Evolutionary conservation across 2,888 invertebrate species (phyloP).

Genomic region (Monoplex corrugatus): DNA sequence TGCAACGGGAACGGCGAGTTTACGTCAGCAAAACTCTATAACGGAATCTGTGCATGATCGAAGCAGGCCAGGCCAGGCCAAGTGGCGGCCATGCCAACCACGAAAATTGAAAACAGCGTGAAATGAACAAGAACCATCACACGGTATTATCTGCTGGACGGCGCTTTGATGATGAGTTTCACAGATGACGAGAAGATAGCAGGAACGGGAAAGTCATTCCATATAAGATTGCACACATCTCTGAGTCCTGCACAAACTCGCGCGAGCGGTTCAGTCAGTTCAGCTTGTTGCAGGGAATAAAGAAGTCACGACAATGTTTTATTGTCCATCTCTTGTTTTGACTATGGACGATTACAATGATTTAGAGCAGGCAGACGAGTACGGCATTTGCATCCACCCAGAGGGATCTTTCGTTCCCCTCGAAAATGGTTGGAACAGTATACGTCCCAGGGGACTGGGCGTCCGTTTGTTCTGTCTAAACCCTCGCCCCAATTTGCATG

Average conservation of each 20-base stretch:
- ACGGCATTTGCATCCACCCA: constrained; percentile 8
- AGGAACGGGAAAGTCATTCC: too few species aligned
- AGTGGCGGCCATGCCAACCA: too few species aligned
- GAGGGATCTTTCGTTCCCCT: not conserved
- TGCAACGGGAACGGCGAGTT: not conserved
- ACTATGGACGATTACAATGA: not conserved
- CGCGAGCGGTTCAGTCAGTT: not conserved
- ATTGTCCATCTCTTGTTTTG: not conserved
- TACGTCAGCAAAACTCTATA: too few species aligned
- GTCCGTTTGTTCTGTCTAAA: constrained; percentile 21
- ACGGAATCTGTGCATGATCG: too few species aligned
- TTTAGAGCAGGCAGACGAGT: not conserved
- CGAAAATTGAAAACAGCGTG: too few species aligned
- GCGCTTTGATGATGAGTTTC: too few species aligned
- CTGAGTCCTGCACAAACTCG: too few species aligned
- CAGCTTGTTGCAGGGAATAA: not conserved
- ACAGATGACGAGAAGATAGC: too few species aligned
- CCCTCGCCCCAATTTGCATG: constrained; percentile 29
- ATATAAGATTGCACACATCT: too few species aligned
- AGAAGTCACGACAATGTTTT: not conserved
- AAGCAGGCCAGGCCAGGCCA: too few species aligned
- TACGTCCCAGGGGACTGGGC: not conserved
- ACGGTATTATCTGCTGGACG: too few species aligned
- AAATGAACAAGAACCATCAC: too few species aligned
- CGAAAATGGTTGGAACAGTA: constrained; percentile 23